Base-by-base conservation (phyloP, 2,888 invertebrate species). In the Amiota mariae region DNA sequence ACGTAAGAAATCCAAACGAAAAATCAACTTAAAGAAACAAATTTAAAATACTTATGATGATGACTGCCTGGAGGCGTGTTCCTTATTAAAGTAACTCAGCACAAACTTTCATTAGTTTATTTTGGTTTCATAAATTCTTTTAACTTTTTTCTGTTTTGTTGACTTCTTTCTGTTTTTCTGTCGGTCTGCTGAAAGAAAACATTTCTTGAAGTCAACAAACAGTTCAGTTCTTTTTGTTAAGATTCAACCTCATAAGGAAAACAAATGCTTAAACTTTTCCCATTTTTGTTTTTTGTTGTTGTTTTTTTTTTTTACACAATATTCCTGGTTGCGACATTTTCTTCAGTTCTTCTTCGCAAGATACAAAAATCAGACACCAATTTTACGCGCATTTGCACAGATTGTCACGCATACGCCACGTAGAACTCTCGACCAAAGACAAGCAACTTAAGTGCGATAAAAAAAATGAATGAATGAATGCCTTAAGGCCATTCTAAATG, bases 361-460 rank as follows among this genome's bases (percentile, higher is more conserved):
- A 59, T 10, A 20, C 18, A 54, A 9, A 56, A 72, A 72, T 72
- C 72, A 72, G 46, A 49, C 66, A 72, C 8, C 66, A 72, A 72
- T 72, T 72, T 72, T 36, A 66, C 57, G 72, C 72, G 18, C 66
- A 72, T 72, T 72, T 72, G 66, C 56, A 46, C 54, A 66, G 66
- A 66, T 67, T 49, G 66, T 49, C 13, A 12, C 20, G 49, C 18
- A 66, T 66, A 66, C 48, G 48, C 18, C 63, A 63, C 10, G 46
- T n/a, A n/a, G 12, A n/a, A 24, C 63, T 2, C n/a, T 11, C 36
- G 18, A 12, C 24, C 24, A 3, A n/a, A n/a, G 36, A n/a, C 11
- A 36, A 9, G 12, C 1, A 36, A 63, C 9, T 13, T 63, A 20
- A 12, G 46, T 36, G n/a, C n/a, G 15, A 36, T 36, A n/a, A 63